Evolutionary conservation across 1,140 invertebrate genomes (phyloP), one percentile per base, ranked within the genome.

Genomic region (Solen grandis): DNA sequence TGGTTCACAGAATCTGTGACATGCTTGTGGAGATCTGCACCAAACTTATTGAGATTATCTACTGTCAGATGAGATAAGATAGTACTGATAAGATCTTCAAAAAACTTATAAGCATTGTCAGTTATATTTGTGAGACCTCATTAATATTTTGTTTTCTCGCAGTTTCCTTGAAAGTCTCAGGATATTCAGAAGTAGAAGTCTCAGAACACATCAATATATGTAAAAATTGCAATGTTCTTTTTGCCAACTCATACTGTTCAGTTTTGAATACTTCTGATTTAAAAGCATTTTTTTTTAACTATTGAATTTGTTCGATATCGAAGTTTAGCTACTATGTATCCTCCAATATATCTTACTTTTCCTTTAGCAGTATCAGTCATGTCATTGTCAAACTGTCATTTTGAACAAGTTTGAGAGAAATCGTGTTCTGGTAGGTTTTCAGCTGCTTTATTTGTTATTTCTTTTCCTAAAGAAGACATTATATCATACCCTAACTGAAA

Each of bases 401-500:
- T 55, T 33, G 68, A 55, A 54, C 3, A 29, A 13, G 5, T 35
- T 55, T 70, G 3, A 55, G 10, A 54, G 27, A 70, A 70, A 55
- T 25, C n/a, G 2, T 35, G 3, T 35, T 55, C 52, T 55, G 68
- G 50, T 33, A 55, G 27, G 27, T 57, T 33, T 57, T 33, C 68
- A 55, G 50, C 25, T 29, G 29, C 68, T 70, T 54, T 70, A 29
- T 57, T 29, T 31, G 22, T 31, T 57, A 70, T 55, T 35, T 19
- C 8, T 70, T 70, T 54, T 70, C 50, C 36, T 54, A 55, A 33
- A 33, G 29, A 5, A 31, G 68, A 70, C 68, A 55, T 70, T 70
- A 70, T 57, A 57, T 70, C 68, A 70, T 55, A 55, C 1, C 27
- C 68, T 57, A 55, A 70, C 3, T 55, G 52, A 70, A 70, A 70